phyloP scores from a whole-genome alignment of 1,140 invertebrate species.

The Gonioctena quinquepunctata region DNA sequence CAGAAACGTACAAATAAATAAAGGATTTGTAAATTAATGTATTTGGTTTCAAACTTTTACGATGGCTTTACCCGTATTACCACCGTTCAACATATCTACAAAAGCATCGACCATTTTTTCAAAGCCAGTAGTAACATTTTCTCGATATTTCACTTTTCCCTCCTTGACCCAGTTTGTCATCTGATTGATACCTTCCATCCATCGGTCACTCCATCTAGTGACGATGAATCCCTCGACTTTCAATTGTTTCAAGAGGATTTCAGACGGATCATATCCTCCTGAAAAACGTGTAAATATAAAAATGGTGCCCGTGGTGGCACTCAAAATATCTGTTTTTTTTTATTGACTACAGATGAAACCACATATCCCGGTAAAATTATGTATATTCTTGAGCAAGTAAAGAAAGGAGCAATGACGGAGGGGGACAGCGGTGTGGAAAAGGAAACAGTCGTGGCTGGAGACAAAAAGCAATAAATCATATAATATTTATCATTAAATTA shows the following conservation, averaged over 20 bases:
- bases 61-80: slow-evolving; percentile 69
- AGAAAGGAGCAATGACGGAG: too few species aligned
- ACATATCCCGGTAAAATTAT: too few species aligned
- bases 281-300: slow-evolving; percentile 51
- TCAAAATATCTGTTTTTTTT: slow-evolving; percentile 62
- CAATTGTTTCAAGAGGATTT: slow-evolving; percentile 57
- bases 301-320: slow-evolving; percentile 59
- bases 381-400: too few species aligned
- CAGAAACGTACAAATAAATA: too few species aligned
- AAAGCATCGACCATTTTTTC: slow-evolving; percentile 70
- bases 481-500: too few species aligned
- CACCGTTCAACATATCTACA: slow-evolving; percentile 63
- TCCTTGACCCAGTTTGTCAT: slow-evolving; percentile 62
- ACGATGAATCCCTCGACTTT: slow-evolving; percentile 69
- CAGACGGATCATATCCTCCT: slow-evolving; percentile 30
- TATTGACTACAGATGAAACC: too few species aligned
- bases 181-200: slow-evolving; percentile 64
- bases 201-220: slow-evolving; percentile 60
- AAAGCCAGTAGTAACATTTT: slow-evolving; percentile 67
- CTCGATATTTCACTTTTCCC: slow-evolving; percentile 65
- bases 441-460: too few species aligned
- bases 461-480: too few species aligned
- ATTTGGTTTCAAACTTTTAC: slow-evolving; percentile 51
- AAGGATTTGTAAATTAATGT: too few species aligned
- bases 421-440: too few species aligned